phyloP scores from a whole-genome alignment of 2,113 vertebrate species.

The Cephalopterus ornatus region DNA sequence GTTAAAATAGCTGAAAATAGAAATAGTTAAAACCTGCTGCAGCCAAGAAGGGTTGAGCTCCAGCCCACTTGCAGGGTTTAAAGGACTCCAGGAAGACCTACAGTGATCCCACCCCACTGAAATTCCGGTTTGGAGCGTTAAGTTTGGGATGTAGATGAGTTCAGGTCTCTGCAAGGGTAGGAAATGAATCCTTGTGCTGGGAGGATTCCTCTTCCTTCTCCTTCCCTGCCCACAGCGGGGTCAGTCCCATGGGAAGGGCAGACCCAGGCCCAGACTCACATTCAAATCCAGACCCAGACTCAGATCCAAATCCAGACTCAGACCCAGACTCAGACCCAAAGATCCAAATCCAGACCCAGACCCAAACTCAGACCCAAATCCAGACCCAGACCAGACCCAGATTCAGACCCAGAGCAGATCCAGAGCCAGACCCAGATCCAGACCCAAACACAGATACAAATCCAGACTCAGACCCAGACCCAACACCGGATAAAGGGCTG shows the following conservation, averaged over 20 bases:
- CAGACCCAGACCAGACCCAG: background rate
- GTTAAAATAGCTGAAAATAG: background rate
- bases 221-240: background rate
- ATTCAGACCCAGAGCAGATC: background rate
- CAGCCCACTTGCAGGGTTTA: background rate
- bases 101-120: background rate
- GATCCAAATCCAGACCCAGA: no score
- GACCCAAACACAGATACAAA: background rate
- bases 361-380: rapidly evolving
- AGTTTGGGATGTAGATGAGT: background rate
- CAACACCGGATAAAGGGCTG: background rate
- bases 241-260: background rate
- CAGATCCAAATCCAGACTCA: background rate
- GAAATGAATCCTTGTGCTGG: background rate
- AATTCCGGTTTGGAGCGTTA: background rate
- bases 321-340: background rate
- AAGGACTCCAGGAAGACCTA: background rate
- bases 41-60: background rate
- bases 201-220: background rate
- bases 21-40: background rate
- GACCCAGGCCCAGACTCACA: background rate
- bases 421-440: background rate
- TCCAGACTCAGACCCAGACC: background rate
- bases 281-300: background rate
- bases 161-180: background rate